Evolutionary conservation across 2,888 invertebrate species (phyloP).

Genomic region (Polydrusus pterygomalis): DNA sequence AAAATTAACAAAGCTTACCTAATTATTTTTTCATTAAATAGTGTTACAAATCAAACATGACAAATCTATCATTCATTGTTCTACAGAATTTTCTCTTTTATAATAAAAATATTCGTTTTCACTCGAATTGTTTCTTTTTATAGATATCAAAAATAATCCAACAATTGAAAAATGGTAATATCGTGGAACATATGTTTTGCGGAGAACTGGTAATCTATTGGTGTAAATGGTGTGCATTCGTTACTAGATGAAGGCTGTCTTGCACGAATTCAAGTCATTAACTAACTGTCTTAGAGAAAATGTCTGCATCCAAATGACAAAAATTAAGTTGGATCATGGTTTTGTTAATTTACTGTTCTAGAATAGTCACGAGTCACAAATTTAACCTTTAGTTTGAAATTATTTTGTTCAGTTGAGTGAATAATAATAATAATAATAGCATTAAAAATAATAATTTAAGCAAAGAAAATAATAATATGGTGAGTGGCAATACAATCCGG

Average conservation of each 20-base stretch:
- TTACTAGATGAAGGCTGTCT: slow-evolving; percentile 45
- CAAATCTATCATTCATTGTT: not conserved
- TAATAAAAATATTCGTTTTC: slow-evolving; percentile 1
- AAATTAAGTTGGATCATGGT: not conserved
- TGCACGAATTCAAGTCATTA: slow-evolving; percentile 37
- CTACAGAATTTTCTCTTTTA: slow-evolving; percentile 3
- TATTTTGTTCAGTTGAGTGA: no score
- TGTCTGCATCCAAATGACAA: not conserved
- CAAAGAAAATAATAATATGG: no score
- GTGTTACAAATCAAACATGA: no score
- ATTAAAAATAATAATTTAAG: no score
- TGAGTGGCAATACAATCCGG: no score
- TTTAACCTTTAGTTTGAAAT: no score
- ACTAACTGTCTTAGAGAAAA: not conserved
- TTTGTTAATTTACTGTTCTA: slow-evolving; percentile 11
- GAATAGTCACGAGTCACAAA: no score
- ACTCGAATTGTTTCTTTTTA: not conserved
- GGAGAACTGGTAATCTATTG: slow-evolving; percentile 7
- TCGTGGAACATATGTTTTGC: slow-evolving; percentile 24
- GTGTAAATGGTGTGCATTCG: slow-evolving; percentile 32
- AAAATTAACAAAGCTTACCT: no score
- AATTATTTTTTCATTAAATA: no score
- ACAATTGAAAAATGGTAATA: slow-evolving; percentile 11
- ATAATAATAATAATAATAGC: no score
- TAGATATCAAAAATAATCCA: not conserved